Evolutionary conservation across 2,797 vertebrate species (phyloP).

Genomic region (Rhadinocentrus ornatus): DNA sequence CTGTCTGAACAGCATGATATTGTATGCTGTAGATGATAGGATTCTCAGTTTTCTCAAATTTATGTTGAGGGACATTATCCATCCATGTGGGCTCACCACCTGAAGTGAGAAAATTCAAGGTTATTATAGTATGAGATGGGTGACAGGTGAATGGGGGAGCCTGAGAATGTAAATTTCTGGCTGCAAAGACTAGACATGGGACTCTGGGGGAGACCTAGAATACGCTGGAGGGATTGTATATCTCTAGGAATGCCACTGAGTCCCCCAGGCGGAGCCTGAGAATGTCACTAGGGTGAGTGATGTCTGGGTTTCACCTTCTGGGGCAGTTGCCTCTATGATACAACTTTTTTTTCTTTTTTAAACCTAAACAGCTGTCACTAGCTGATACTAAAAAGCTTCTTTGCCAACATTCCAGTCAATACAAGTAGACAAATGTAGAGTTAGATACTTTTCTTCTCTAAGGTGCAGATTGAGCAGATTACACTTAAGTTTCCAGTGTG

Average conservation of each 20-base stretch:
- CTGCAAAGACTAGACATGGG: background rate
- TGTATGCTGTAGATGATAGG: no score
- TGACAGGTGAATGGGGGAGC: background rate
- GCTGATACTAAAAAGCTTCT: background rate
- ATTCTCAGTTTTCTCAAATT: background rate
- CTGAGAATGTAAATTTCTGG: background rate
- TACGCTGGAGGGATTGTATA: background rate
- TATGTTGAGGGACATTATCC: background rate
- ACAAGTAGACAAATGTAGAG: background rate
- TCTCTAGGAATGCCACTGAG: background rate
- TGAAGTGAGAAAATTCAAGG: background rate
- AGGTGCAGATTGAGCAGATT: conserved; percentile 34
- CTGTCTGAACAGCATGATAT: no score
- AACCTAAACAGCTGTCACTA: background rate
- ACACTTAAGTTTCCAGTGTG: conserved; percentile 27
- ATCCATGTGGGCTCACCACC: background rate
- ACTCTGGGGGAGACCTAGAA: background rate
- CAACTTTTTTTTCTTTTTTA: background rate
- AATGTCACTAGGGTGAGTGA: background rate
- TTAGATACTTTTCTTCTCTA: background rate
- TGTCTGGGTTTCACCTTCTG: background rate
- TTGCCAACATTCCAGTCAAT: background rate
- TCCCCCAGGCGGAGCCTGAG: background rate
- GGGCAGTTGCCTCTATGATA: background rate
- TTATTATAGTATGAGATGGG: background rate